Evolutionary conservation across 2,888 invertebrate species (phyloP), one percentile per base, ranked within the genome.

Genomic region (Lithophane semibrunnea): DNA sequence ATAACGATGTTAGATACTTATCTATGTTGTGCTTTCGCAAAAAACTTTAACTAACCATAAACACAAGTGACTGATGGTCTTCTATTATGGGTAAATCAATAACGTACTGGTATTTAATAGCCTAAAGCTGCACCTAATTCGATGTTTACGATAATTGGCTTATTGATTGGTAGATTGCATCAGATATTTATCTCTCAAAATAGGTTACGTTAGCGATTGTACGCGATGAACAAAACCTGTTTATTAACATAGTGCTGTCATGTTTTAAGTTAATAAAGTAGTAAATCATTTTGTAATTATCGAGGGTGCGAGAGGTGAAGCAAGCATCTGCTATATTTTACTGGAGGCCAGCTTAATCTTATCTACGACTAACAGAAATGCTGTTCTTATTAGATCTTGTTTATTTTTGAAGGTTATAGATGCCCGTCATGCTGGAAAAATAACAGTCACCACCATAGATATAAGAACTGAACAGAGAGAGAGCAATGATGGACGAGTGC

Each of bases 121-220:
- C 24, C 68, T 56, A 29, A 69, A 82, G 82, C 82, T 82, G 73
- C 82, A 82, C 86, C 82, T 82, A 85, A 83, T 73, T 58, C 65
- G 83, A 74, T 85, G 71, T 77, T 83, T 72, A 77, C 68, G 83
- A 85, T 83, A 83, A 83, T 83, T 76, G 83, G 68, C 73, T 65
- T 77, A 77, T 72, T 77, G 83, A 85, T 74, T 73, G 63, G 78
- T 73, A 78, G 83, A 78, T 82, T 82, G 63, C 64, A 75, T 82
- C 79, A 66, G 75, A 78, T 75, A 78, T 86, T 86, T 82, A 82
- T 82, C 78, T 78, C 52, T 56, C 66, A 58, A 75, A 84, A 84
- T 86, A 82, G 83, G 83, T 82, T 72, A 21, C 65, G 61, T 73
- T 72, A 54, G 71, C 63, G 66, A 83, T 81, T 73, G 82, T 81